These are phyloP conservation scores for Equus przewalskii DNA, from an alignment of 2,113 vertebrate genomes.

Conservation along the genomic window DNA sequence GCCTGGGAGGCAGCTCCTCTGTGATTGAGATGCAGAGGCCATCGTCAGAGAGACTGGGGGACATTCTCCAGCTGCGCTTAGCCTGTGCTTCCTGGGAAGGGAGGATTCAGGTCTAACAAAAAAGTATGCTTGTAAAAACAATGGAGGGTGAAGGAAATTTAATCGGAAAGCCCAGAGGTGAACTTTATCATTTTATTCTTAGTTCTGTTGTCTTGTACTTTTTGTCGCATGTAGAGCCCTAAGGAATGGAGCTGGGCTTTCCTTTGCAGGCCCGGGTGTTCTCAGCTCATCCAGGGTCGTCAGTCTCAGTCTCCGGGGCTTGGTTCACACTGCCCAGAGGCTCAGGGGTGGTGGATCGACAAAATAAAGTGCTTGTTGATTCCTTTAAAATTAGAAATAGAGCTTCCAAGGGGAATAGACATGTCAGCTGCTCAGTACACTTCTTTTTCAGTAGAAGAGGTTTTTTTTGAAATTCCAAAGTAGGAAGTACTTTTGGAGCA, in stretches of 20 bases:
- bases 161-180: neutral
- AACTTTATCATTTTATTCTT: neutral
- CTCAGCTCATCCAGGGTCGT: neutral
- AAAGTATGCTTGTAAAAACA: neutral
- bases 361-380: neutral
- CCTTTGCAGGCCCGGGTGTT: neutral
- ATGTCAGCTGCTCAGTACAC: accelerated
- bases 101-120: neutral
- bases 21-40: neutral
- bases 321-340: neutral
- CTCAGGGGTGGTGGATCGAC: neutral
- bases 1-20: neutral
- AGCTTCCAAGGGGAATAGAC: neutral
- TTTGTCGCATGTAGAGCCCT: neutral
- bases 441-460: neutral
- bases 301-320: neutral
- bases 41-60: neutral
- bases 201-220: neutral
- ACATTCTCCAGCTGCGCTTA: neutral
- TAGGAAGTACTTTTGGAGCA: no score
- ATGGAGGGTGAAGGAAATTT: neutral
- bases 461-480: no score
- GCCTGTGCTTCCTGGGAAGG: neutral
- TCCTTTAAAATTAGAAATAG: neutral
- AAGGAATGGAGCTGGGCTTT: neutral